Evolutionary conservation across 1,140 invertebrate species (phyloP), one percentile per base, ranked within the genome.

Genomic region (Melanaphis sacchari): DNA sequence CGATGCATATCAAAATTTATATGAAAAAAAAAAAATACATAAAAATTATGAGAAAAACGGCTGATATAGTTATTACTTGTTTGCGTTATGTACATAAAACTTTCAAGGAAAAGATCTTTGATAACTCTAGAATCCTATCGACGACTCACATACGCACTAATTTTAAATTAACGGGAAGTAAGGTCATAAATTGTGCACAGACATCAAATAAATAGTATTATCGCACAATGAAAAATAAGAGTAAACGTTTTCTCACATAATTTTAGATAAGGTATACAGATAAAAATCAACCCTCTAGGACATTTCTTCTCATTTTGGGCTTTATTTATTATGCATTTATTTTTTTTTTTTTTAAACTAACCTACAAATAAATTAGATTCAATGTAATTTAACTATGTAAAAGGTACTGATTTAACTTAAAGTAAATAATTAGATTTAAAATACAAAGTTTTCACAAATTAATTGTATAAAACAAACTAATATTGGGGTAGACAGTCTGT

Each of bases 181-280:
- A 88, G 85, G 31, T 36, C 85, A 21, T 88, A 88, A 88, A 88
- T 88, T 43, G 49, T 18, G 43, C 11, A 36, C 31, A 18, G 31
- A 36, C 85, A 88, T 88, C 43, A 88, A 88, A 88, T 88, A 43
- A 88, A 88, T 88, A 88, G 85, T 21, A 49, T n/a, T 88, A 49
- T 88, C 85, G 43, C 18, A 88, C 1, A 49, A 88, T n/a, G 43
- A 88, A 49, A n/a, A 18, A 36, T 21, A 36, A 49, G 5, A n/a
- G 8, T 21, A n/a, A 88, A 88, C 38, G 41, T 88, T 88, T 88
- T 88, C 85, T 85, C 82, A 24, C 82, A 85, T 85, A 38, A 85
- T 85, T 40, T 11, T 22, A 38, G 18, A 87, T 49, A 88, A 88
- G 18, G 31, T 43, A 7, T 18, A 6, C 43, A 36, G 43, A 88